Base-by-base conservation (phyloP, 2,888 invertebrate species). In the Listrodromus nycthemerus region DNA sequence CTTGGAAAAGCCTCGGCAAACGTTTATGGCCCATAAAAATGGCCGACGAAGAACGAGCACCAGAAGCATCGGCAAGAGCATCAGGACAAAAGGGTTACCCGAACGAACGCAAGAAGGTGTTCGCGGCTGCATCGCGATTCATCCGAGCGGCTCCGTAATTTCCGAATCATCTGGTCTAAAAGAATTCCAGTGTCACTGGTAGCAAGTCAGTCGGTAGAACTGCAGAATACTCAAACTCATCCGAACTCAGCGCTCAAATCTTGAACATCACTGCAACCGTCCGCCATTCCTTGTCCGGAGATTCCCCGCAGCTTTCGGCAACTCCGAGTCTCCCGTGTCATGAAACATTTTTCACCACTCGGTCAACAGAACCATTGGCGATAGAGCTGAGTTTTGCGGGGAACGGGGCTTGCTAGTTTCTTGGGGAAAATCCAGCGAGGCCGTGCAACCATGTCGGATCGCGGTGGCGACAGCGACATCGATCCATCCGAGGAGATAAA, bases 401-500 rank as follows among this genome's bases (percentile, higher is more conserved):
- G 2, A 30, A 1, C 33, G 24, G 1, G 21, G 21, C 1, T 16
- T 3, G 45, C 2, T 27, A 13, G 19, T 63, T 33, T 0, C 5
- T 27, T 7, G 2, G n/a, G 30, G 41, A 70, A 66, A 55, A 41
- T 19, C 58, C 41, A 48, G 45, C 7, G 19, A 37, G 16, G 21
- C 10, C 6, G 58, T 27, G 50, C 52, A 80, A 84, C 27, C 79
- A 92, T 92, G 92, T 92, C 92, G 85, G 91, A 91, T 75, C 92
- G 87, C 89, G 92, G 90, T 10, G 84, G 84, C 69, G 92, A 91
- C 85, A 92, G 92, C 85, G 93, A 93, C 83, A 88, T 91, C 81
- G 93, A 92, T 82, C 90, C 92, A 73, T 90, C 91, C 84, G 93
- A 93, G 88, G 93, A 93, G 89, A 93, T 93, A 80, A 93, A 93